A percentile compares a stretch with the other conserved stretches of the same genome.
phyloP scores from a whole-genome alignment of 1,140 invertebrate species.

The Megathymus violae region DNA sequence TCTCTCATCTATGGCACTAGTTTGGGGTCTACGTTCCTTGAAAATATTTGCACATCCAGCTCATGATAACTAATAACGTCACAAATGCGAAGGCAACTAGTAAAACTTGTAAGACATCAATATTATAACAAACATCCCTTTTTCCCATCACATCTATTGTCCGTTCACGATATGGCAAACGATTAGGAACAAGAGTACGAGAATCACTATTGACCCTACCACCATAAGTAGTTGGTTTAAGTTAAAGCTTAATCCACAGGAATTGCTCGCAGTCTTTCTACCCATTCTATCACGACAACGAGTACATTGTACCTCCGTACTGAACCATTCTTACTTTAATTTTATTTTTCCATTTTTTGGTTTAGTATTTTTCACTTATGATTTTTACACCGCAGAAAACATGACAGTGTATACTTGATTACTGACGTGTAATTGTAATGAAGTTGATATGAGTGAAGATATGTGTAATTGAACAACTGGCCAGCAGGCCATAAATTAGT shows the following conservation, averaged over 20 bases:
- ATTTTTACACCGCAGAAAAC: neutral
- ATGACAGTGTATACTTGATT: neutral
- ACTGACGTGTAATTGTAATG: neutral
- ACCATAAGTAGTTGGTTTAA: constrained; percentile 64
- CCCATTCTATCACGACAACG: constrained; percentile 29
- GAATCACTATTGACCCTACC: constrained; percentile 61
- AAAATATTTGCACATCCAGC: constrained; percentile 71
- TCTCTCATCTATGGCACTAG: neutral
- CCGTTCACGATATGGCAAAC: constrained; percentile 64
- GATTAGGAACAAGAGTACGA: constrained; percentile 62
- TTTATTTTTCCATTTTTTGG: constrained; percentile 1
- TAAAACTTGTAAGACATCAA: constrained; percentile 57
- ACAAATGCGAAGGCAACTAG: constrained; percentile 63
- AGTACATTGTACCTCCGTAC: neutral
- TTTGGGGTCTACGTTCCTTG: constrained; percentile 40
- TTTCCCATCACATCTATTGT: constrained; percentile 48
- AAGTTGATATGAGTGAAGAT: neutral
- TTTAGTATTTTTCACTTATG: neutral
- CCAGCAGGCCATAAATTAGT: neutral
- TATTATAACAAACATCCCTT: constrained; percentile 39
- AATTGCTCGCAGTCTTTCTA: constrained; percentile 23
- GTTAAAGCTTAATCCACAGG: constrained; percentile 51
- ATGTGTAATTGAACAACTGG: no score
- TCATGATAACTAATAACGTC: constrained; percentile 57
- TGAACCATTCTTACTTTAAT: neutral